Evolutionary conservation across 2,797 vertebrate genomes (phyloP), one percentile per base, ranked within the genome.

Genomic region (Danio jaintianensis): DNA sequence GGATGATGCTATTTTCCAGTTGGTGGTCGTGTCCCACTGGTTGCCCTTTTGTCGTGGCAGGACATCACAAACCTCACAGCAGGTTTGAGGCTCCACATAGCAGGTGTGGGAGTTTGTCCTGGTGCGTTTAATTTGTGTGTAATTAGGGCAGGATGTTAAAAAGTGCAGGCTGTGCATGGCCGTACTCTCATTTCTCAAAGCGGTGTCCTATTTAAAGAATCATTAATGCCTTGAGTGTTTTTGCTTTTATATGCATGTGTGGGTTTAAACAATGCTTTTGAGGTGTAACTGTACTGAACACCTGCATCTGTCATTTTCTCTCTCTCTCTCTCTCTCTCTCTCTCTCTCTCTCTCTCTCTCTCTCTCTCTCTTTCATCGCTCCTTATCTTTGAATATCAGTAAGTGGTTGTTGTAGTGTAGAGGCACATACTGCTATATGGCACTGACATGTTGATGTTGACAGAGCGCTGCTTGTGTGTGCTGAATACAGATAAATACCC

Each of bases 401-500:
- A 56, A 63, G 36, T n/a, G 43, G 63, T 40, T 62, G 45, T 70
- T 45, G 63, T 69, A 45, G 69, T 77, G 75, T 16, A 48, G 50
- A 58, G 63, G 52, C 20, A 38, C 63, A 47, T 59, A 45, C 40
- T 75, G 52, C 61, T 80, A 18, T 52, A 42, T 36, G 59, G 47
- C 48, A 50, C 72, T 85, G 83, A 83, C 80, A 85, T 84, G 77
- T 85, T 72, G 79, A 81, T 85, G 75, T 85, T 75, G 61, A 66
- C 42, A 64, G 63, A 63, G 84, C 76, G 83, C 74, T 75, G 84
- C 83, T 83, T 52, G 8, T 40, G 10, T 48, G 18, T 43, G 15
- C 16, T 36, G 20, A 59, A 64, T 64, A 68, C 18, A 73, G 47
- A 82, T 16, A 69, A 55, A 58, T 29, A 63, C 40, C 43, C 12